phyloP scores from a whole-genome alignment of 2,888 invertebrate genomes.

The Epistrophe grossulariae region DNA sequence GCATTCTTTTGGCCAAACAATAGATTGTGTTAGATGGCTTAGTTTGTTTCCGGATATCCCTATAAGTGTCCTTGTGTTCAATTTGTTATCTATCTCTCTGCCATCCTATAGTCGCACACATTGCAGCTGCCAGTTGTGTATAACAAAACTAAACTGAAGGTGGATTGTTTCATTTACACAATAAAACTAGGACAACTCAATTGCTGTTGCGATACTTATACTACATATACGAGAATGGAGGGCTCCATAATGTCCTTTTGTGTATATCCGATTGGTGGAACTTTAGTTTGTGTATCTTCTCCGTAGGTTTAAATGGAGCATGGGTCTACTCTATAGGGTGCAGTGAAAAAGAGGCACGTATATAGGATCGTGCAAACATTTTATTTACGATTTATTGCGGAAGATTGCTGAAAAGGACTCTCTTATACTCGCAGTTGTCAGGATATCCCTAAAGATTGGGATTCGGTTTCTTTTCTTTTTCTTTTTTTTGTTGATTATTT shows the following conservation, averaged over 20 bases:
- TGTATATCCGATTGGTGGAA: conserved; percentile 50
- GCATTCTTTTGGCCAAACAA: conserved; percentile 53
- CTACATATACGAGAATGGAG: conserved; percentile 3
- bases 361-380: conserved; percentile 50
- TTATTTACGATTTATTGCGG: conserved; percentile 64
- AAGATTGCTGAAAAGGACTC: conserved; percentile 48
- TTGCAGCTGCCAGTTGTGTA: conserved; percentile 34
- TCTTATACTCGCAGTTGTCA: conserved; percentile 30
- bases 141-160: conserved; percentile 20
- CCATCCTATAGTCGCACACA: conserved; percentile 18
- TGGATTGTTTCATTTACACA: conserved; percentile 67
- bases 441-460: conserved; percentile 55
- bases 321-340: conserved; percentile 13
- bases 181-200: conserved; percentile 60
- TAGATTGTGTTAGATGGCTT: conserved; percentile 46
- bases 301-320: neutral
- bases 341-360: conserved; percentile 21
- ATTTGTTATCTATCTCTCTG: conserved; percentile 54
- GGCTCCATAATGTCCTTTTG: conserved; percentile 63
- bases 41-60: conserved; percentile 71
- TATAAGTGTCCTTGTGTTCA: conserved; percentile 66
- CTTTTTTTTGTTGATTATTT: neutral
- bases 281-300: conserved; percentile 11
- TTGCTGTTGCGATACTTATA: conserved; percentile 22
- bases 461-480: conserved; percentile 12